Evolutionary conservation across 2,797 vertebrate genomes (phyloP).

Genomic region (Ptychadena robeensis): DNA sequence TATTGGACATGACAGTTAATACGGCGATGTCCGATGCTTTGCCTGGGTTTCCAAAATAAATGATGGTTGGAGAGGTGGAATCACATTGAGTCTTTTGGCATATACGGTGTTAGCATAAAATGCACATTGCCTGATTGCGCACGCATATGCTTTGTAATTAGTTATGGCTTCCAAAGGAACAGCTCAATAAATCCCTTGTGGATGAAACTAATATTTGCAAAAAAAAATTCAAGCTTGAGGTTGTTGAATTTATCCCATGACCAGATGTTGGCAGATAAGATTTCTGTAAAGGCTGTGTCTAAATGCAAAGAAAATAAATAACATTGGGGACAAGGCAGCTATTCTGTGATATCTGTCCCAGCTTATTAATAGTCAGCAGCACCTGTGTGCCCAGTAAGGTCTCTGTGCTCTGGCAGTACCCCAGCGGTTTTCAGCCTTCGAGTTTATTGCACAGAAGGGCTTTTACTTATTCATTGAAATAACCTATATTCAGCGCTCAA

Average conservation of each 20-base stretch:
- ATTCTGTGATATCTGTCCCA: slow-evolving; percentile 5
- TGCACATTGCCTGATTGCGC: background rate
- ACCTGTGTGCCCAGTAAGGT: slow-evolving; percentile 9
- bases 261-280: background rate
- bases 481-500: background rate
- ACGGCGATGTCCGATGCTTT: no score
- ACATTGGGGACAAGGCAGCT: background rate
- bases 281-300: background rate
- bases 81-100: background rate
- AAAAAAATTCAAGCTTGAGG: no score
- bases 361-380: slow-evolving; percentile 27
- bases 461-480: slow-evolving; percentile 19
- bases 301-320: background rate
- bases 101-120: background rate
- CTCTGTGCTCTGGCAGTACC: background rate
- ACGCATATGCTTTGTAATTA: no score
- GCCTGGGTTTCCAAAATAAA: no score
- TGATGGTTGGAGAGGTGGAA: background rate
- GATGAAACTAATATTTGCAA: background rate
- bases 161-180: no score
- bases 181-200: background rate
- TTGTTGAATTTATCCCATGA: slow-evolving; percentile 6
- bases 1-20: no score
- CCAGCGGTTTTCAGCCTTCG: background rate
- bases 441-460: background rate